Evolutionary conservation across 2,113 vertebrate species (phyloP), one percentile per base, ranked within the genome.

Genomic region (Gopherus evgoodei): DNA sequence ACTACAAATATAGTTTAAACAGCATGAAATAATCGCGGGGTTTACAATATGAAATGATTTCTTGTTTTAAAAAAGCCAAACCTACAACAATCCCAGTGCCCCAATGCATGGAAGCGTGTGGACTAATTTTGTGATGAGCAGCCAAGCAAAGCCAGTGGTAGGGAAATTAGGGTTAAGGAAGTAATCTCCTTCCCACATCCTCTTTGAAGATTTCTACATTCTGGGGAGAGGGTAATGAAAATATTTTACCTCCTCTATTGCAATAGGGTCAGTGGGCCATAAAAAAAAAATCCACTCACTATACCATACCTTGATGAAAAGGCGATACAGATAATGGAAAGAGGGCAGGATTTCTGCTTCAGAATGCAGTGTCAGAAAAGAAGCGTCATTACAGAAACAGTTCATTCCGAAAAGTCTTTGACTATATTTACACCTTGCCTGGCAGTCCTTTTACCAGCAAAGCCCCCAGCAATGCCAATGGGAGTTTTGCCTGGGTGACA

Each of bases 1-100:
- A 97, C 96, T 92, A 90, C 96, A 98, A 98, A 98, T 98, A 97
- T 56, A 97, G 98, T 98, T 98, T 98, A 98, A 98, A 96, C 98
- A 98, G 98, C 98, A 95, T 98, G 98, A 97, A 98, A 97, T 98
- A 98, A 98, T 98, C 93, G 7, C 97, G 83, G 90, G 97, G 97
- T 98, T 98, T 98, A 96, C 96, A 94, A 98, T 1, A 85, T 83
- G 94, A 97, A 98, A 98, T 98, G 97, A 98, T 98, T 98, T 96
- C 95, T 95, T 86, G 75, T 78, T 50, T 31, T 82, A 85, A 24
- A 79, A 98, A 97, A 93, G 98, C 96, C 96, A 98, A 98, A 97
- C 80, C 47, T 17, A 97, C 85, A n/a, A 96, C 4, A 35, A 84
- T 95, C 94, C 97, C 31, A 2, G 85, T 93, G 95, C 96, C 93